Evolutionary conservation across 2,113 vertebrate species (phyloP).

Genomic region (Rhinoptilus africanus): DNA sequence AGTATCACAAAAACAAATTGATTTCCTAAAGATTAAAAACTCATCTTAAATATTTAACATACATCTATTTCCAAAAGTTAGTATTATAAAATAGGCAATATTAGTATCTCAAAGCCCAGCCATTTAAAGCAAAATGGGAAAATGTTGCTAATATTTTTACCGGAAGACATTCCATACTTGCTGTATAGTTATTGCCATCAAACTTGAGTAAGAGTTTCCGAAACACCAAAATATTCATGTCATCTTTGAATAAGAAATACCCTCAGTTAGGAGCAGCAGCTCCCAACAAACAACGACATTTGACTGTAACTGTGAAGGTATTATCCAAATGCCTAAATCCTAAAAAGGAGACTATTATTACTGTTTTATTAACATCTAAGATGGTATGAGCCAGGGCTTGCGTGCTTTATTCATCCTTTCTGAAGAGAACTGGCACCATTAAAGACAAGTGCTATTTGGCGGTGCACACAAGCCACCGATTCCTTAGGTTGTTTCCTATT

Average conservation of each 20-base stretch:
- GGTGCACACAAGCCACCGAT: background rate
- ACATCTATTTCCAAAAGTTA: background rate
- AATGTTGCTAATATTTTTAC: background rate
- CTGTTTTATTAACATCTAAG: background rate
- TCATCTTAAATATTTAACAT: background rate
- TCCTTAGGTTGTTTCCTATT: background rate
- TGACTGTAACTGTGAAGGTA: background rate
- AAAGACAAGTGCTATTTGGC: background rate
- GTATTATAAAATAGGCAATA: background rate
- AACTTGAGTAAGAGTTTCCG: background rate
- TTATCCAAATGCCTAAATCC: background rate
- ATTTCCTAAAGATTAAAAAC: background rate
- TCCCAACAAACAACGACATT: background rate
- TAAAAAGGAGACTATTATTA: background rate
- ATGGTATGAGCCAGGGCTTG: background rate
- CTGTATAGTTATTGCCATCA: background rate
- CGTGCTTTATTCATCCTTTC: background rate
- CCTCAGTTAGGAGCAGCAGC: background rate
- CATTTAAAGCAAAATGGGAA: background rate
- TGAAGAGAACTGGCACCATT: background rate
- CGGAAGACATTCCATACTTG: background rate
- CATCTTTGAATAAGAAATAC: background rate
- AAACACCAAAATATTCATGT: background rate
- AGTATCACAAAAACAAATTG: background rate
- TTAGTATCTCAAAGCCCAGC: background rate